Percentiles rank a stretch among this genome's conserved stretches.
Conservation (phyloP, 2,797 vertebrate genomes). For the Malacoraja senta region DNA sequence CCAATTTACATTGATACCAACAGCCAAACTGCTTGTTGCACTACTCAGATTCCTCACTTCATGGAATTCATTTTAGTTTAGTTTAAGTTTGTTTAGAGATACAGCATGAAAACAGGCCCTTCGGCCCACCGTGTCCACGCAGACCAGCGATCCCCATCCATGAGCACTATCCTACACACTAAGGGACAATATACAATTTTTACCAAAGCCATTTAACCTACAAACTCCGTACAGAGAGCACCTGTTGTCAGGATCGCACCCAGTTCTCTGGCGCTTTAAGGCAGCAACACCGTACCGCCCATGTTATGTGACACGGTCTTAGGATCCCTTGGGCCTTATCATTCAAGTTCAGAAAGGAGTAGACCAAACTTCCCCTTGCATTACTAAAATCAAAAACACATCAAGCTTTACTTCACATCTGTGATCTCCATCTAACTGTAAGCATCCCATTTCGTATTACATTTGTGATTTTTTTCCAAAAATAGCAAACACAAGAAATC, state of each 20-base stretch:
- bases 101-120: no score
- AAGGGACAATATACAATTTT: no score
- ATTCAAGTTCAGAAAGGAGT: neutral
- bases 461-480: neutral
- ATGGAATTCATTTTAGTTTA: neutral
- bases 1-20: neutral
- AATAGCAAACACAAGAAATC: neutral
- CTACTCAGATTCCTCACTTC: neutral
- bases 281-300: no score
- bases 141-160: no score
- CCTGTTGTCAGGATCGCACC: no score
- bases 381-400: neutral
- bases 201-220: no score
- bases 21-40: neutral
- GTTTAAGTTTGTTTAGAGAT: no score
- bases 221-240: no score
- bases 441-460: neutral
- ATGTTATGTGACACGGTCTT: neutral
- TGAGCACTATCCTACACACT: no score
- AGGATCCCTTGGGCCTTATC: neutral
- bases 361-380: neutral
- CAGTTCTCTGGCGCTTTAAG: no score
- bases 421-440: neutral
- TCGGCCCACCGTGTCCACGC: no score
- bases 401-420: neutral